Conservation (phyloP, 2,113 vertebrate genomes). For the Nettapus auritus region DNA sequence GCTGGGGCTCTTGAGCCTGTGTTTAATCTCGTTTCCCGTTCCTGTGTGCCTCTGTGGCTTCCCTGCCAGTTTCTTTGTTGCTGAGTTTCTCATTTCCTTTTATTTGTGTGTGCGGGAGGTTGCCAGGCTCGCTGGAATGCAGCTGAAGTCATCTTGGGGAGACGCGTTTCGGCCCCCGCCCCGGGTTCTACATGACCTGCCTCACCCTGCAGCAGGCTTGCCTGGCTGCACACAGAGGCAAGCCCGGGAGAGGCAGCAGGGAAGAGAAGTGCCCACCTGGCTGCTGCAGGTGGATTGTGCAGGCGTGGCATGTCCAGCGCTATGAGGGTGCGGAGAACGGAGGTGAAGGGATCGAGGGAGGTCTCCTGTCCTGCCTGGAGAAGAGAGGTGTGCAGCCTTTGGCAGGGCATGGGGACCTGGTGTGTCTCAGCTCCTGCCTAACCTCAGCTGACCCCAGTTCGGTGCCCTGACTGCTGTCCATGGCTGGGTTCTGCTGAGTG, state of each 20-base stretch:
- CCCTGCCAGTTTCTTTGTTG: constrained; percentile 78
- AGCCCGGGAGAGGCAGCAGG: neutral
- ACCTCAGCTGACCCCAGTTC: neutral
- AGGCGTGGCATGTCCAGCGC: neutral
- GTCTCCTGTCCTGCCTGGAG: neutral
- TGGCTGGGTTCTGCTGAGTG: fast-evolving
- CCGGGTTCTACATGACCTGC: constrained; percentile 73
- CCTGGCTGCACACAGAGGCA: neutral
- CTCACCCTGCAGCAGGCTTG: neutral
- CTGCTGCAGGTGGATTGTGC: fast-evolving
- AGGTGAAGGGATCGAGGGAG: neutral
- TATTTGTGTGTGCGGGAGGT: constrained; percentile 80
- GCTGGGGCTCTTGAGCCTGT: constrained; percentile 62
- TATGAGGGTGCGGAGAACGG: fast-evolving
- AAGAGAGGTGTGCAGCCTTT: fast-evolving
- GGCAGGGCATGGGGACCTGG: neutral
- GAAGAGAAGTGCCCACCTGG: neutral
- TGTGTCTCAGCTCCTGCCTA: neutral
- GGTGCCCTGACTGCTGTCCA: fast-evolving
- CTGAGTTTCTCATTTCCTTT: constrained; percentile 85
- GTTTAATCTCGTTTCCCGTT: constrained; percentile 76
- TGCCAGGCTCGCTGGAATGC: constrained; percentile 86
- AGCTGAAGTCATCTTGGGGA: constrained; percentile 83
- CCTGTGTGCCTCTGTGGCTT: constrained; percentile 66
- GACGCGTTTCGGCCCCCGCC: neutral